Evolutionary conservation across 2,888 invertebrate species (phyloP).

Genomic region (Saturnia japonica): DNA sequence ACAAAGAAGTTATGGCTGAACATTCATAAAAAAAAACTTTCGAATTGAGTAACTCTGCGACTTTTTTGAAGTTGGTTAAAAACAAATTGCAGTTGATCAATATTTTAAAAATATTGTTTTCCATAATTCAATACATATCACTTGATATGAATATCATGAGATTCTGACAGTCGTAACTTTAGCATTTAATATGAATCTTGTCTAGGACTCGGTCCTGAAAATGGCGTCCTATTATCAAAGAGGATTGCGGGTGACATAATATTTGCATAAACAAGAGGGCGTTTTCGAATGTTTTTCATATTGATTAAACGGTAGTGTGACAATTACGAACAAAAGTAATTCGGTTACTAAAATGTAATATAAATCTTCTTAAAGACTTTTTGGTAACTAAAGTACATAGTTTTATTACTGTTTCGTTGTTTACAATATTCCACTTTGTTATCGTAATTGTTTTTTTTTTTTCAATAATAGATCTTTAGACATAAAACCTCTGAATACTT

Average conservation of each 20-base stretch:
- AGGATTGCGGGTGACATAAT: constrained; percentile 57
- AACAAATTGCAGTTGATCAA: no score
- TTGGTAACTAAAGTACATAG: not conserved
- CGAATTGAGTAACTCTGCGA: no score
- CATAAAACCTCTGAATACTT: no score
- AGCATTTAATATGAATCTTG: not conserved
- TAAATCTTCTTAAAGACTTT: not conserved
- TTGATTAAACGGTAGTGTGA: constrained; percentile 68
- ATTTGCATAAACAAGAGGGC: constrained; percentile 77
- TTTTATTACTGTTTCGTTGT: not conserved
- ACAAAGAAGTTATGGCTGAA: no score
- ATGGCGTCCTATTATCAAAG: constrained; percentile 29
- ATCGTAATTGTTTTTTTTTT: no score
- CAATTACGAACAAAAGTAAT: constrained; percentile 38
- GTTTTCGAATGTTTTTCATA: constrained; percentile 69
- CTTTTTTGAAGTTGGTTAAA: no score
- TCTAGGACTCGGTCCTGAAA: not conserved
- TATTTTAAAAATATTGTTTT: no score
- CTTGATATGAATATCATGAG: not conserved
- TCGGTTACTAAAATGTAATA: not conserved
- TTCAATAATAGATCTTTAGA: no score
- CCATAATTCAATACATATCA: no score
- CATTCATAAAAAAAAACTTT: no score
- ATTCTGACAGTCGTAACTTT: not conserved
- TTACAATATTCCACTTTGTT: not conserved